Base-by-base conservation (phyloP, 2,113 vertebrate species). In the Morphnarchus princeps region DNA sequence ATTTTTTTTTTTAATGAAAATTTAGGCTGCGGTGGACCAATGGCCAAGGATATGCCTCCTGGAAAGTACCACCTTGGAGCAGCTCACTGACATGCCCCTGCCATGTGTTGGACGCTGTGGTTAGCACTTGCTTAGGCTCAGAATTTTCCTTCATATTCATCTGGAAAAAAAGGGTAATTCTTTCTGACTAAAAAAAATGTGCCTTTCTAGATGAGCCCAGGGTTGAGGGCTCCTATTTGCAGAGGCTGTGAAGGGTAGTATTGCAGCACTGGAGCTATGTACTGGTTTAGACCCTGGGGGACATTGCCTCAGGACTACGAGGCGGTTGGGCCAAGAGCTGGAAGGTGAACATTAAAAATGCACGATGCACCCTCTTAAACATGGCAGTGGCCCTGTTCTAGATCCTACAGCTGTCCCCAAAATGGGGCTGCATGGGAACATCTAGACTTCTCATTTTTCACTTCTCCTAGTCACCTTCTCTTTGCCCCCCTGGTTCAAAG, bases 111-210 rank as follows among this genome's bases (percentile, higher is more conserved):
- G 66, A 93, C 32, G 5, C 59, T 89, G 94, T 96, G 93, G 74
- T 95, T 96, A 92, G 74, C 43, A 42, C 55, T 83, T 13, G 0
- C 28, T 85, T 72, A 94, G 72, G 65, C 14, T 92, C 57, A 87
- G 82, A 94, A 94, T 96, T 96, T 96, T 96, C 85, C 88, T 66
- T 94, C 42, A 38, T 49, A 43, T 96, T 96, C 65, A 93, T 96
- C 62, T 86, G 90, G 90, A 36, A 90, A 91, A 96, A 96, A 93
- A 85, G 85, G 95, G 85, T 88, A 88, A 92, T 96, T 97, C 87
- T 96, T 82, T 96, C 79, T 95, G 92, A 93, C 82, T 94, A 77
- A 92, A 94, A 86, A 86, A 72, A 77, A 28, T 9, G 4, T 62
- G 20, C 43, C 9, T 88, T 91, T 91, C 62, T 54, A 72, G 71